These are phyloP conservation scores for Nemurella pictetii DNA, from an alignment of 2,888 invertebrate genomes.

Conservation along the genomic window DNA sequence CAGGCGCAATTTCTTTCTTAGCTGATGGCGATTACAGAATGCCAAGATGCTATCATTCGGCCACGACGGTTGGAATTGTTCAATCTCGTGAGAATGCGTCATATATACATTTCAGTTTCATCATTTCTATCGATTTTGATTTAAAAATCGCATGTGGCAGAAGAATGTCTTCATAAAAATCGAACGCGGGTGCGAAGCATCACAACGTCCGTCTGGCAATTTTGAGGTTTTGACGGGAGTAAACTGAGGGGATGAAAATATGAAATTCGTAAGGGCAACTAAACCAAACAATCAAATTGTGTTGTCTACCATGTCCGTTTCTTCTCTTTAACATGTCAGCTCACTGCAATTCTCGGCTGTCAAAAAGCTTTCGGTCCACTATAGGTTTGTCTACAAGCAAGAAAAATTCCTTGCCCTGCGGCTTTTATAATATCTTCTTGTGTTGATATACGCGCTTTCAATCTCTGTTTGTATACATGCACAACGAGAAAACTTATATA, in stretches of 20 bases:
- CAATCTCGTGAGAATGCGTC: not conserved
- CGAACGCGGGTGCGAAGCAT: not conserved
- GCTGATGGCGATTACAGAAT: not conserved
- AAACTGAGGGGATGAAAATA: not conserved
- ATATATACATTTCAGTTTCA: not conserved
- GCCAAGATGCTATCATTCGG: not conserved
- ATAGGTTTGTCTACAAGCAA: slow-evolving; percentile 13
- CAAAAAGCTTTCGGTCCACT: slow-evolving; percentile 16
- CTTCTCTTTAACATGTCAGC: not conserved
- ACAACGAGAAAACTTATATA: slow-evolving; percentile 27
- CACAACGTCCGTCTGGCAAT: not conserved
- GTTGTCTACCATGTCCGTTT: not conserved
- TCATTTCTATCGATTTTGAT: not conserved
- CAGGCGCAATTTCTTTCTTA: not conserved
- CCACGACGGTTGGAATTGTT: not conserved
- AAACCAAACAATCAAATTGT: slow-evolving; percentile 10
- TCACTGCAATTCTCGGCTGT: slow-evolving; percentile 29
- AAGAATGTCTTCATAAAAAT: not conserved
- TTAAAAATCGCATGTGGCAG: not conserved
- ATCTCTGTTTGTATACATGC: slow-evolving; percentile 9
- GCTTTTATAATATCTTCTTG: not conserved
- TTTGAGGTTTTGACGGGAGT: not conserved
- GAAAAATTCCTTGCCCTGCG: slow-evolving; percentile 21
- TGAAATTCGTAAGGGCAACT: slow-evolving; percentile 21
- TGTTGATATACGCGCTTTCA: slow-evolving; percentile 10